Conservation (phyloP, 2,797 vertebrate genomes). For the Dicrostonyx torquatus region DNA sequence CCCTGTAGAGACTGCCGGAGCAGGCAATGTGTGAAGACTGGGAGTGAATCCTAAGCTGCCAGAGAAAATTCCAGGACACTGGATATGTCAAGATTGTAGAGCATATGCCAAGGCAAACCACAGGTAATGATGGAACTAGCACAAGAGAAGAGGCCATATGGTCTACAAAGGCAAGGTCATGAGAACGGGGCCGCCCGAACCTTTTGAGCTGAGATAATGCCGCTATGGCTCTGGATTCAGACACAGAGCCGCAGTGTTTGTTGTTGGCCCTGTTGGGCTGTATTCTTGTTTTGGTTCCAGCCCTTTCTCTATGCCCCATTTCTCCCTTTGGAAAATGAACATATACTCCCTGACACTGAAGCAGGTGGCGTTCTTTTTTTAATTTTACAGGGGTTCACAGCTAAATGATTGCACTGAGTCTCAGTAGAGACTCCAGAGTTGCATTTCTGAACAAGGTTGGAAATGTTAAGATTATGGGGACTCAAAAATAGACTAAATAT, state of each 20-base stretch:
- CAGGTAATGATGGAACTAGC: neutral
- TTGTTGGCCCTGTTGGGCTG: neutral
- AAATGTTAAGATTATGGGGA: neutral
- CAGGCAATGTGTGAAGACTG: neutral
- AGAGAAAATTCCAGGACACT: neutral
- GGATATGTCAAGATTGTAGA: neutral
- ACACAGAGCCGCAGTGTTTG: neutral
- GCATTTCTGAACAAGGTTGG: neutral
- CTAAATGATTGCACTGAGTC: neutral
- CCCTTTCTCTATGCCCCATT: neutral
- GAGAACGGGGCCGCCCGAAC: no score
- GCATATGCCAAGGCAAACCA: neutral
- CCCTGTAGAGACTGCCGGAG: neutral
- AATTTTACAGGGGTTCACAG: neutral
- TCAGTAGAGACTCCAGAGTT: neutral
- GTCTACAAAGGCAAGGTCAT: neutral
- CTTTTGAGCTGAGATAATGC: neutral
- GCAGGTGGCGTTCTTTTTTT: neutral
- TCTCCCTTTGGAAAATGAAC: neutral
- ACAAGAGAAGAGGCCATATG: neutral
- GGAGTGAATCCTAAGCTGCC: neutral
- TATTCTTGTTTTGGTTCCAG: neutral
- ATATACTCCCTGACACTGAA: neutral
- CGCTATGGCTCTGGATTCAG: neutral
- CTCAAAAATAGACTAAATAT: neutral